Evolutionary conservation across 23 tunicate genomes (phyloP).

Genomic region (Botrylloides violaceus): DNA sequence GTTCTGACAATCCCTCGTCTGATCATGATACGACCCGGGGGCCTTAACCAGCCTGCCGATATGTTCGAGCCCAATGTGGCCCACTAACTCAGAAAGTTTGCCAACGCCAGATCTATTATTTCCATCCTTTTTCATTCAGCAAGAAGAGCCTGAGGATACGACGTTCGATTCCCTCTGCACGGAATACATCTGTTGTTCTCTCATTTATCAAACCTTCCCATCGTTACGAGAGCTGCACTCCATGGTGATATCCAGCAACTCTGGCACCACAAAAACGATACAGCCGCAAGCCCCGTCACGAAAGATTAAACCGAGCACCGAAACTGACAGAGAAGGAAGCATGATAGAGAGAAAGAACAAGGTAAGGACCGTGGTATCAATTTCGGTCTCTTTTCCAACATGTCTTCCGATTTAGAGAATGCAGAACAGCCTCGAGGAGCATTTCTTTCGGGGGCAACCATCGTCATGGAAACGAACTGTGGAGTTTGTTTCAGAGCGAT

Average conservation of each 20-base stretch:
- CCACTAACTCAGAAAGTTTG: no score
- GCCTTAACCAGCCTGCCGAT: no score
- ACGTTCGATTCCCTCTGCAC: slow-evolving; percentile 14
- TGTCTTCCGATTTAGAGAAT: slow-evolving; percentile 22
- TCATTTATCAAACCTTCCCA: slow-evolving; percentile 4
- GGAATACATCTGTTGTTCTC: background rate
- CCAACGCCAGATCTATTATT: no score
- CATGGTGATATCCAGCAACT: background rate
- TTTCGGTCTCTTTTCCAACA: background rate
- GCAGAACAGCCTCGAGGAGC: slow-evolving; percentile 38
- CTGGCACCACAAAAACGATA: background rate
- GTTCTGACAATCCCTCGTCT: no score
- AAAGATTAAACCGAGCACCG: slow-evolving; percentile 53
- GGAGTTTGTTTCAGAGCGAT: slow-evolving; percentile 57
- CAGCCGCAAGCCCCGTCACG: slow-evolving; percentile 33
- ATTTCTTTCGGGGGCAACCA: slow-evolving; percentile 61
- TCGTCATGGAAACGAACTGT: slow-evolving; percentile 59
- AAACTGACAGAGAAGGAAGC: slow-evolving; percentile 33
- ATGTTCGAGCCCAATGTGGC: no score
- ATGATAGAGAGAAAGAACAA: slow-evolving; percentile 14
- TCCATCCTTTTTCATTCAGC: no score
- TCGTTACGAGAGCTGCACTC: background rate
- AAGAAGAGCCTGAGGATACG: background rate
- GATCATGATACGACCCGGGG: no score
- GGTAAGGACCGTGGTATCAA: background rate